phyloP scores from a whole-genome alignment of 2,113 vertebrate genomes.

The Platysteira castanea region DNA sequence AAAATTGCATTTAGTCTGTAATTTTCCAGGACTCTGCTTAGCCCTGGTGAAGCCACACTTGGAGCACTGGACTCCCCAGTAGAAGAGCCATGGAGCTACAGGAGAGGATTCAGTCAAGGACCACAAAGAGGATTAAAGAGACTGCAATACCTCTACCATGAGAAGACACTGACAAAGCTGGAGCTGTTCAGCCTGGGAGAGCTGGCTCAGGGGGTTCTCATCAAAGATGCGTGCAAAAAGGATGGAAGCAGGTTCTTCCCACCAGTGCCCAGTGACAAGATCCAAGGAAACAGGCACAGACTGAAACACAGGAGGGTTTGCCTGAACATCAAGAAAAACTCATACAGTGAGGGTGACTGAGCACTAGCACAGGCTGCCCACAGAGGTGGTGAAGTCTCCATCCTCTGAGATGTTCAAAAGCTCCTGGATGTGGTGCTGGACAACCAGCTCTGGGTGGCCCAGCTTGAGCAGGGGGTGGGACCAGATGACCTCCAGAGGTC shows the following conservation, averaged over 20 bases:
- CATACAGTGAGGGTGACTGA: not conserved
- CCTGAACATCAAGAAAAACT: not conserved
- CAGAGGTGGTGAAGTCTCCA: not conserved
- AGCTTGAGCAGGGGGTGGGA: not conserved
- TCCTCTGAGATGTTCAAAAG: not conserved
- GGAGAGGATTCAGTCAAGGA: not conserved
- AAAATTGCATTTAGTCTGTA: not conserved
- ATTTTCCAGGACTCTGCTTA: not conserved
- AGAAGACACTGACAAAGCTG: not conserved
- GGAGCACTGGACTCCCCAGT: not conserved
- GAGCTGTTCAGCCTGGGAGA: not conserved
- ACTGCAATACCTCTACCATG: not conserved
- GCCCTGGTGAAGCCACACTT: not conserved
- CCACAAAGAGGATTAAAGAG: not conserved
- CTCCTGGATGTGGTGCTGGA: not conserved
- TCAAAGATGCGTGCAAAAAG: not conserved
- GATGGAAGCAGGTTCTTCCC: not conserved
- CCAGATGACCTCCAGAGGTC: not conserved
- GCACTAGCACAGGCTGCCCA: not conserved
- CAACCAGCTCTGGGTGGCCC: not conserved
- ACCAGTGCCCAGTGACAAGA: not conserved
- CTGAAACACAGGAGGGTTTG: not conserved
- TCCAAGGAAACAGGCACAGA: accelerated
- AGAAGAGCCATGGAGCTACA: not conserved
- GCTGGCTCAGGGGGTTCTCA: not conserved